Percentiles rank a stretch among this genome's conserved stretches.
Evolutionary conservation across 2,797 vertebrate species (phyloP).

Genomic region (Erethizon dorsatum): DNA sequence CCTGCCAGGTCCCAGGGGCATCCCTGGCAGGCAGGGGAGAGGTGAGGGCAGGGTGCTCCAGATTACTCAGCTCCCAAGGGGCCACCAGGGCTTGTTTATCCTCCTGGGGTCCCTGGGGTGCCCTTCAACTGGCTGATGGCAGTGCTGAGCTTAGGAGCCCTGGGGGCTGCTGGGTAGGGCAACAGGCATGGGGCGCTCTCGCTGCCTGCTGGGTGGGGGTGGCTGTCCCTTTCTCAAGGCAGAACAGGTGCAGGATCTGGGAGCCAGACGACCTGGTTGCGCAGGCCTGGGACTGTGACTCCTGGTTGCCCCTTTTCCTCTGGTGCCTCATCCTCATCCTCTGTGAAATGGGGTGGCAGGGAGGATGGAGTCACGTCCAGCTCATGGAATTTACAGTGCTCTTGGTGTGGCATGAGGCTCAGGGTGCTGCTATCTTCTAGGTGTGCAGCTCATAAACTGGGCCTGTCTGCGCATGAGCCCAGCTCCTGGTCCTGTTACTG

Average conservation of each 20-base stretch:
- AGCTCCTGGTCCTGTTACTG: not conserved
- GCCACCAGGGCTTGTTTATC: not conserved
- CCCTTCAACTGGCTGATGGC: not conserved
- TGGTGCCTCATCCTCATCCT: not conserved
- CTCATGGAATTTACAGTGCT: rapidly evolving
- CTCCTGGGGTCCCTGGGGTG: not conserved
- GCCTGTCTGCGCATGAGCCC: not conserved
- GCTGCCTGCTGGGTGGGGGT: not conserved
- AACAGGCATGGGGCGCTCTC: rapidly evolving
- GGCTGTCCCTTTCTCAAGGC: not conserved
- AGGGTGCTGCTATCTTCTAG: not conserved
- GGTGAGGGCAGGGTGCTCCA: not conserved
- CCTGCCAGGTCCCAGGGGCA: not conserved
- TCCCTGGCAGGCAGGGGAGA: not conserved
- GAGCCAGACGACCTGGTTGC: rapidly evolving
- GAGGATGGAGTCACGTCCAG: rapidly evolving
- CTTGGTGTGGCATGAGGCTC: not conserved
- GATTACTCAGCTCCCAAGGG: not conserved
- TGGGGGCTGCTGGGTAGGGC: not conserved
- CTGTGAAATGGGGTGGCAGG: not conserved
- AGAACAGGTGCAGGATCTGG: not conserved
- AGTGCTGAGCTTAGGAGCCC: not conserved
- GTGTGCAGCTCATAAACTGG: not conserved
- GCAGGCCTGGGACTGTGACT: rapidly evolving
- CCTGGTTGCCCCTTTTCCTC: rapidly evolving